Evolutionary conservation across 2,888 invertebrate species (phyloP).

Genomic region (Ditylenchus weischeri): DNA sequence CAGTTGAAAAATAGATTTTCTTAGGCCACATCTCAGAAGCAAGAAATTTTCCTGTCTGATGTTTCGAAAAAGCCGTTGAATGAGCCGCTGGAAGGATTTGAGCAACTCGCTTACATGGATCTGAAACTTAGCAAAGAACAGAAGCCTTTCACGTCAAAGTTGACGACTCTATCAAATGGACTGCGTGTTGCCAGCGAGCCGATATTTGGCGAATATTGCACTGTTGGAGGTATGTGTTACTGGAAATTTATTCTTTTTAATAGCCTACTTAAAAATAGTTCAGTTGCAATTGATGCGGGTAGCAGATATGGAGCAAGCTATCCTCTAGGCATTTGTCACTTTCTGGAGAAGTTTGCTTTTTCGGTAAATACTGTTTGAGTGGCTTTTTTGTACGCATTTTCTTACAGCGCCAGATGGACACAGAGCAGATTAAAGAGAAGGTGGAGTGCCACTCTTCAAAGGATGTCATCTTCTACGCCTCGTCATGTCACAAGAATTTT

Average conservation of each 20-base stretch:
- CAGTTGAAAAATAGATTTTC: no score
- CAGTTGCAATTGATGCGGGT: conserved; percentile 91
- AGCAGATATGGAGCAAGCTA: conserved; percentile 93
- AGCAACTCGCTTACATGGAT: conserved; percentile 5
- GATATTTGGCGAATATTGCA: conserved; percentile 94
- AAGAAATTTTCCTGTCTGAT: no score
- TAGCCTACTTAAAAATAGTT: no score
- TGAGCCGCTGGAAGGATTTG: conserved; percentile 6
- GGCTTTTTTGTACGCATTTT: conserved; percentile 59
- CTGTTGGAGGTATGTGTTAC: conserved; percentile 75
- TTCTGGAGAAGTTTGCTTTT: conserved; percentile 93
- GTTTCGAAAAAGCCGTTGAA: conserved; percentile 3
- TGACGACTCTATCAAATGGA: conserved; percentile 73
- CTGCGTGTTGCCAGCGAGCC: conserved; percentile 88
- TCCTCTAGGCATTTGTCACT: conserved; percentile 94
- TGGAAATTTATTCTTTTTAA: no score
- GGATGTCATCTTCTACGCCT: conserved; percentile 94
- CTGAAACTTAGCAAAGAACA: neutral
- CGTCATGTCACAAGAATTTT: conserved; percentile 81
- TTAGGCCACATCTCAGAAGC: no score
- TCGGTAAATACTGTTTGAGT: conserved; percentile 67
- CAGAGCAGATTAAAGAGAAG: conserved; percentile 64
- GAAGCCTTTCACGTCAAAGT: conserved; percentile 13
- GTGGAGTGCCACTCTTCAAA: conserved; percentile 63
- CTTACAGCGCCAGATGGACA: conserved; percentile 62